These are phyloP conservation scores for Drosophila sp. DNA, from an alignment of 1,140 invertebrate species.

Conservation along the genomic window DNA sequence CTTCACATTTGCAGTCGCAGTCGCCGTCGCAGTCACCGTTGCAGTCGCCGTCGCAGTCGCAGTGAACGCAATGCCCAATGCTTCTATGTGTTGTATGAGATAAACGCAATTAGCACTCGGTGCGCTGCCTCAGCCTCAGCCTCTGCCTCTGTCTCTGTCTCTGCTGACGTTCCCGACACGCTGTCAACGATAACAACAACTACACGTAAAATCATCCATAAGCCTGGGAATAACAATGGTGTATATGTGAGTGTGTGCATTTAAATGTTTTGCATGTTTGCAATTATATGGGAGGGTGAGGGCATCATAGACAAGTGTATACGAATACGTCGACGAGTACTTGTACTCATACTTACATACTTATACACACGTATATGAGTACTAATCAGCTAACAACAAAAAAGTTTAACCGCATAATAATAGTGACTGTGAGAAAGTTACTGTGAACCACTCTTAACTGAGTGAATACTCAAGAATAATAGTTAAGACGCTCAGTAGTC, in stretches of 20 bases:
- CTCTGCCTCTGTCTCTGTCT: constrained; percentile 1
- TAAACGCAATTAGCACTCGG: constrained; percentile 81
- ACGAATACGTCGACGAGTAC: constrained; percentile 19
- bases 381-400: constrained; percentile 73
- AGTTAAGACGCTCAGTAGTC: neutral
- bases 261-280: constrained; percentile 76
- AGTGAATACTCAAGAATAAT: constrained; percentile 35
- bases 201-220: constrained; percentile 53
- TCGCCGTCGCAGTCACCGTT: constrained; percentile 57
- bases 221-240: constrained; percentile 76
- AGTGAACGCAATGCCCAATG: constrained; percentile 35
- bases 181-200: constrained; percentile 39
- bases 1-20: constrained; percentile 49
- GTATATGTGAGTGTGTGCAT: constrained; percentile 46
- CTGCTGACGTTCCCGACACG: constrained; percentile 32
- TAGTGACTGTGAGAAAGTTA: constrained; percentile 70
- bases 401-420: constrained; percentile 69
- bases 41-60: constrained; percentile 42
- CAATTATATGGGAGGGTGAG: constrained; percentile 77
- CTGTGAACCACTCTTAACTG: constrained; percentile 16
- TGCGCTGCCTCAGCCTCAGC: constrained; percentile 9
- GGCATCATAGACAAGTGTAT: constrained; percentile 43
- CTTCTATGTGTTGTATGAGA: constrained; percentile 69
- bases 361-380: constrained; percentile 6
- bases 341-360: constrained; percentile 8